Percentiles rank a stretch among this genome's conserved stretches.
Conservation (phyloP, 2,797 vertebrate species). For the Acanthornis magna region DNA sequence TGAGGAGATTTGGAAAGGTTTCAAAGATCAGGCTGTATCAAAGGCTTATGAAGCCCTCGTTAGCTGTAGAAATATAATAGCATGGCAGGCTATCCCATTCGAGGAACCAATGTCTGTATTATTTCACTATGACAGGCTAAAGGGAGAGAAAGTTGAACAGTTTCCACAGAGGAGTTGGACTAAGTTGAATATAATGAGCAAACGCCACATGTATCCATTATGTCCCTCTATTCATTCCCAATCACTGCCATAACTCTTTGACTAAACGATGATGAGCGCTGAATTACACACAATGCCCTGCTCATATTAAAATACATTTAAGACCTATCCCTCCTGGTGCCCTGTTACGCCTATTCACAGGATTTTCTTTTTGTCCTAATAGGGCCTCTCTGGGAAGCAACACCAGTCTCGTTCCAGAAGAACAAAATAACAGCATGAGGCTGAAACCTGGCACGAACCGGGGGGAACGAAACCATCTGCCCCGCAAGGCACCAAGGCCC, state of each 20-base stretch:
- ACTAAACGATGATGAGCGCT: conserved; percentile 85
- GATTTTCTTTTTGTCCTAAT: conserved; percentile 87
- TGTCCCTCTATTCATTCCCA: conserved; percentile 76
- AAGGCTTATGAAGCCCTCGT: conserved; percentile 93
- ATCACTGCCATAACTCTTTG: conserved; percentile 85
- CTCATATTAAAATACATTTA: conserved; percentile 92
- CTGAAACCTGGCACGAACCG: conserved; percentile 82
- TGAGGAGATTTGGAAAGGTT: conserved; percentile 89
- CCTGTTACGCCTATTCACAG: conserved; percentile 89
- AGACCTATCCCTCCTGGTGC: conserved; percentile 80
- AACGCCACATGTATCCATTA: conserved; percentile 92
- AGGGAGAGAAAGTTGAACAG: conserved; percentile 86
- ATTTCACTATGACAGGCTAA: conserved; percentile 85
- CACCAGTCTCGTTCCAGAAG: conserved; percentile 83
- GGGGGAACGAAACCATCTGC: conserved; percentile 90
- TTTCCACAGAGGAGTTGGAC: conserved; percentile 81
- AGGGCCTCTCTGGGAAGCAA: conserved; percentile 82
- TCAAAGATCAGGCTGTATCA: conserved; percentile 94
- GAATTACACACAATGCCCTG: conserved; percentile 85
- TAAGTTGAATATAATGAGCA: conserved; percentile 94
- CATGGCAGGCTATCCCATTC: conserved; percentile 86
- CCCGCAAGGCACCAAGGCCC: conserved; percentile 49
- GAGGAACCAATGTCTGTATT: conserved; percentile 85
- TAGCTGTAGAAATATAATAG: conserved; percentile 88
- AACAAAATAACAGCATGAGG: conserved; percentile 85